Base-by-base conservation (phyloP, 2,113 vertebrate species). In the Cichladusa arquata region DNA sequence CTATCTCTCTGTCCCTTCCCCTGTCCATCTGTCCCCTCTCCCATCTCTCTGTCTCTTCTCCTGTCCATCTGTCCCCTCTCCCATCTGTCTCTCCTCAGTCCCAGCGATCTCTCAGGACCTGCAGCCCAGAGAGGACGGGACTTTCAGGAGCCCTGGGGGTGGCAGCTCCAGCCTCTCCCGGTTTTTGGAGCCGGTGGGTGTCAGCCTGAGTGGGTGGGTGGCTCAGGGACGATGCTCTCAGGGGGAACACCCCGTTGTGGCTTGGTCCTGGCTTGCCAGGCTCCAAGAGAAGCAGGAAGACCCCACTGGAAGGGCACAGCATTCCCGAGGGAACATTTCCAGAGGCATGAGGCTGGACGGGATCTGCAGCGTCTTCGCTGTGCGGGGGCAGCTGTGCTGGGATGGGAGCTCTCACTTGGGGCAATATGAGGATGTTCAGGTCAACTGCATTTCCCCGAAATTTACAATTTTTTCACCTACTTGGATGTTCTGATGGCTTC, bases 361-460 rank as follows among this genome's bases (percentile, higher is more conserved):
- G 54, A 4, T 45, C 33, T 0, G 2, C 1, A 4, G 91, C 2
- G 0, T 1, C 87, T 60, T 31, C 0, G 2, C 77, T 2, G 7
- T 1, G 29, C 1, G 2, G 91, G 40, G 16, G 74, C 81, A 72
- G 76, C 82, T 45, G 77, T 3, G 36, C 76, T 12, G 86, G 50
- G 31, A 36, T 34, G 2, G 0, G 45, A 56, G 83, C 25, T 36
- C 28, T 74, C 45, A 2, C 58, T 60, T 12, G 45, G 11, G 60
- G 61, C 74, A 48, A 22, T 65, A 29, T 69, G 29, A 90, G 81
- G 74, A 81, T 61, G 88, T 60, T 22, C 16, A 23, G 92, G 81
- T 90, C 93, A 93, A 79, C 38, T 8, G 19, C 74, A 15, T 86
- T 92, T 88, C 82, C 94, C 56, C 25, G 31, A 44, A 54, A 61